Base-by-base conservation (phyloP, 2,888 invertebrate species). In the Caenorhabditis imperialis region DNA sequence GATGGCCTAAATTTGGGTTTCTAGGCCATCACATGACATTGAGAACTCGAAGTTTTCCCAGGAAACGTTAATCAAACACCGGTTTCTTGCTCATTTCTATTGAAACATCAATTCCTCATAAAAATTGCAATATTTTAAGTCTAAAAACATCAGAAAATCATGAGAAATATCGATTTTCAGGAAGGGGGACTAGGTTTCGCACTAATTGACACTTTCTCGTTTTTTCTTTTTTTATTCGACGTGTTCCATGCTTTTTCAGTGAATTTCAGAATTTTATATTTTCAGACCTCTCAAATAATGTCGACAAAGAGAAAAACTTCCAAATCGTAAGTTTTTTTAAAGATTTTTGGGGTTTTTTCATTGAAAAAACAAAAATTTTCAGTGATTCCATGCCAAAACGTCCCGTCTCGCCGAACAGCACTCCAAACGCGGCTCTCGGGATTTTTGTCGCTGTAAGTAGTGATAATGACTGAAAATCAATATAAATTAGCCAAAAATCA, bases 341-440 rank as follows among this genome's bases (percentile, higher is more conserved):
- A 14, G 22, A 35, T 12, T 42, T 47, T 33, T n/a, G n/a, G n/a
- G n/a, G n/a, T n/a, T n/a, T n/a, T 18, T 18, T 25, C 47, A n/a
- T 27, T 12, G 12, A 22, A 55, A 33, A 20, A 27, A 42, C 4
- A 5, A 7, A 18, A 12, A 0, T 37, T 27, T 69, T 45, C 47
- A 60, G 69, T 14, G 69, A 69, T 0, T 14, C 51, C 5, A 14
- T 38, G 8, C 60, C 47, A 14, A 22, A 55, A 12, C 60, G 72
- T 5, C 72, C 67, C 14, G 67, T 38, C 8, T 71, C 71, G 3
- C 76, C 76, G 12, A 58, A 35, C n/a, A 44, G 38, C 33, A 67
- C 62, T 10, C 76, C 76, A n/a, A 61, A 62, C 22, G 40, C 58
- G 3, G 60, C 33, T 22, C 38, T 76, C 8, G 76, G 72, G 6